Base-by-base conservation (phyloP, 2,113 vertebrate species). In the Lycocorax pyrrhopterus region DNA sequence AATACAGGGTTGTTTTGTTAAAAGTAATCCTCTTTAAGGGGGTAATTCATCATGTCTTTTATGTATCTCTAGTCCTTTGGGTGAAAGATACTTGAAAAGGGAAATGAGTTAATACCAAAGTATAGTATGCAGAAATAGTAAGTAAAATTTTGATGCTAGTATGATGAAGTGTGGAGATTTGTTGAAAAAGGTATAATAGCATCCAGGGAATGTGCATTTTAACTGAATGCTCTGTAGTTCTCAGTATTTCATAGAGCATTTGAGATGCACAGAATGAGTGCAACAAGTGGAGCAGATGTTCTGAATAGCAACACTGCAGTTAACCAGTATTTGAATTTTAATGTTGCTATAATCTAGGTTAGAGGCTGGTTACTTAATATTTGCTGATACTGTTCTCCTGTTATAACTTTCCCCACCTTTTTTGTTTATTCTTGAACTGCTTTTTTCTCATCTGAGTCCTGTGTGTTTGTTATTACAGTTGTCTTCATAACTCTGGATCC, bases 341-440 rank as follows among this genome's bases (percentile, higher is more conserved):
- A 25, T 60, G 5, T 49, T 69, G 27, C 49, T 52, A 0, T 69
- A 12, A 35, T 35, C 23, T 76, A 29, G 13, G 27, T 43, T 87
- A 80, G 33, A 60, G 25, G 15, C 41, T 77, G n/a, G 27, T 62
- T 62, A 55, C 32, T 78, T 90, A 58, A 46, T 84, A 47, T 49
- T 60, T 77, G 27, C 37, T 51, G 55, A n/a, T 75, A 71, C 5
- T 53, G 25, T 46, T 59, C 71, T 56, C 11, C 46, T 92, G 7
- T 68, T 76, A 6, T 44, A 59, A 39, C 39, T 41, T 39, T 2
- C 0, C 1, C 4, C 1, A 4, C 4, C 3, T 11, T 17, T 69
- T 68, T n/a, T 16, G 12, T 29, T 67, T 60, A 14, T 14, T 88
- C 32, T 74, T n/a, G 21, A 52, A 44, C 27, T 56, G 14, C 3